Percentiles rank a stretch among this genome's conserved stretches.
Evolutionary conservation across 2,797 vertebrate species (phyloP).

Genomic region (Coilia nasus): DNA sequence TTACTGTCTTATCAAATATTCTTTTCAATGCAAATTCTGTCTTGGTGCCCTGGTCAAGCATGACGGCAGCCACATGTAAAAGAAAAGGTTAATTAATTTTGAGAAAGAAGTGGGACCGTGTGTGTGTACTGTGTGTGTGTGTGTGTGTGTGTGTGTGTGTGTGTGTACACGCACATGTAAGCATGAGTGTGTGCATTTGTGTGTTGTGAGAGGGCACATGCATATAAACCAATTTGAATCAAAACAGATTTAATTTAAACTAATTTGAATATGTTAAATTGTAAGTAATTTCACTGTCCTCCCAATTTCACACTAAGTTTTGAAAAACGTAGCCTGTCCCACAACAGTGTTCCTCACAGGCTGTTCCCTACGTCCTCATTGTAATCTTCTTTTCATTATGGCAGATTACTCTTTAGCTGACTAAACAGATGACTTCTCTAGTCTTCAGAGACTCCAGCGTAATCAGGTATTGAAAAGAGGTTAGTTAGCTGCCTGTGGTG

Average conservation of each 20-base stretch:
- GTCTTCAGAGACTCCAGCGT: neutral
- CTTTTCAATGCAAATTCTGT: conserved; percentile 13
- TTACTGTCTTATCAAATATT: conserved; percentile 15
- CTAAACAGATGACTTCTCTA: neutral
- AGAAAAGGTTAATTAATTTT: neutral
- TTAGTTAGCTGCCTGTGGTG: neutral
- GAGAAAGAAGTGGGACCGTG: neutral
- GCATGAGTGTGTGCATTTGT: neutral
- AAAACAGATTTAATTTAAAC: conserved; percentile 2
- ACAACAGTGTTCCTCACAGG: neutral
- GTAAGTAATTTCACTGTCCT: conserved; percentile 14
- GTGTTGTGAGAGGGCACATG: neutral
- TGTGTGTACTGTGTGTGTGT: neutral
- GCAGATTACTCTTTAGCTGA: neutral
- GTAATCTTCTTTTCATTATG: neutral
- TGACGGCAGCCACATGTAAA: neutral
- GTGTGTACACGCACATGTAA: neutral
- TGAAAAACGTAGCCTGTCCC: neutral
- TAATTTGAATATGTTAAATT: conserved; percentile 22
- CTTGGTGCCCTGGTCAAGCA: neutral
- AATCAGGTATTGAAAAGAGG: neutral
- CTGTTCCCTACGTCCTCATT: neutral
- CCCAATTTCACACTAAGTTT: neutral
- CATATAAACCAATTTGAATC: neutral
- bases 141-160: neutral